Conservation (phyloP, 2,888 invertebrate genomes). For the Campopleginae sp. region DNA sequence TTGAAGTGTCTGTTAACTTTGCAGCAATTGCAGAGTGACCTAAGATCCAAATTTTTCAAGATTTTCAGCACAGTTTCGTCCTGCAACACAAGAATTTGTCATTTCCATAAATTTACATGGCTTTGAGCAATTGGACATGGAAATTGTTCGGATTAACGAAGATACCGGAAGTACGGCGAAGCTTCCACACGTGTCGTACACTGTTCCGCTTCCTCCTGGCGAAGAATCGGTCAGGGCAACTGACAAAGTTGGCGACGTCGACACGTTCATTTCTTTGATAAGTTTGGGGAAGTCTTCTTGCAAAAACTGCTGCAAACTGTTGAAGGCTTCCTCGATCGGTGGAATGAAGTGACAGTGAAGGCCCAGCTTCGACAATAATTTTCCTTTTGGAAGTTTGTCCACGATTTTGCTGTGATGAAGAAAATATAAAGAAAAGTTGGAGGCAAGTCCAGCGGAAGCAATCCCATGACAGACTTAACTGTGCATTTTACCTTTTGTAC, state of each 20-base stretch:
- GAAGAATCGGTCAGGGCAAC: constrained; percentile 65
- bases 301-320: constrained; percentile 82
- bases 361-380: constrained; percentile 77
- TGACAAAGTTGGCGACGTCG: constrained; percentile 71
- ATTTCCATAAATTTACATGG: neutral
- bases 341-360: constrained; percentile 81
- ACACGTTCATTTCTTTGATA: constrained; percentile 79
- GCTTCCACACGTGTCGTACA: constrained; percentile 76
- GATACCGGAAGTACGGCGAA: constrained; percentile 81
- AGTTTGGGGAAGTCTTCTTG: constrained; percentile 82
- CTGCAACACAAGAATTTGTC: constrained; percentile 85
- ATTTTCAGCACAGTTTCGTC: constrained; percentile 93
- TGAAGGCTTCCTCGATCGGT: constrained; percentile 81
- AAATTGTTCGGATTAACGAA: neutral
- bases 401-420: constrained; percentile 74
- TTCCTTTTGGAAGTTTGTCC: constrained; percentile 79
- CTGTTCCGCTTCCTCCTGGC: constrained; percentile 56
- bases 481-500: constrained; percentile 77
- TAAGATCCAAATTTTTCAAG: constrained; percentile 92
- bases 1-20: constrained; percentile 91
- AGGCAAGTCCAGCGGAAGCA: neutral
- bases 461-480: neutral
- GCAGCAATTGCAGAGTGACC: constrained; percentile 91
- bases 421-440: neutral
- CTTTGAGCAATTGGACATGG: neutral